A percentile compares a stretch with the other conserved stretches of the same genome.
These are phyloP conservation scores for Malurus splendens DNA, from an alignment of 2,797 vertebrate species.

Conservation along the genomic window DNA sequence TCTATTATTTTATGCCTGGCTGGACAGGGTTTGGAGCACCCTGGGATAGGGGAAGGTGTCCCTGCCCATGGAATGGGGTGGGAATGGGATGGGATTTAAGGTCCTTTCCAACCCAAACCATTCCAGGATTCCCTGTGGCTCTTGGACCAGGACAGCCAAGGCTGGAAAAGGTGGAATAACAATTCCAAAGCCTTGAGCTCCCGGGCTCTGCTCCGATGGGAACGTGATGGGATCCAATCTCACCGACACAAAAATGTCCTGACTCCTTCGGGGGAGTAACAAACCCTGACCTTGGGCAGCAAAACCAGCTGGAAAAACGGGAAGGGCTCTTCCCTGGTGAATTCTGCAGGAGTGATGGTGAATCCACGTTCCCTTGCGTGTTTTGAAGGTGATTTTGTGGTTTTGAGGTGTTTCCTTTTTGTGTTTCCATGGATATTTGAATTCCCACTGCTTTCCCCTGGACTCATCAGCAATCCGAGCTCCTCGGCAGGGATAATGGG, in stretches of 20 bases:
- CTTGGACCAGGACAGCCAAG: not conserved
- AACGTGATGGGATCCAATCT: rapidly evolving
- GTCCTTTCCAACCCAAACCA: not conserved
- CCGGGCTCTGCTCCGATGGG: not conserved
- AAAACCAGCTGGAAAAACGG: not conserved
- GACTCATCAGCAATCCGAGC: not conserved
- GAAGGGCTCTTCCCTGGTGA: not conserved
- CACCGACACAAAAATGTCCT: not conserved
- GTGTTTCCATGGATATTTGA: not conserved
- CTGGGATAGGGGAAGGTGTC: not conserved
- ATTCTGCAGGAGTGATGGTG: not conserved
- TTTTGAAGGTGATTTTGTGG: not conserved
- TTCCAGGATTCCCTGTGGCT: not conserved
- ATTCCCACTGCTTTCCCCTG: not conserved
- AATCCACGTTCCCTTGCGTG: not conserved
- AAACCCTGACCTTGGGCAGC: not conserved
- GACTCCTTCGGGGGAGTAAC: not conserved
- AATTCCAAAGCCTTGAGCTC: not conserved
- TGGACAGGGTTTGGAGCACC: not conserved
- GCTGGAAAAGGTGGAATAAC: not conserved
- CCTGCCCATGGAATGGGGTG: not conserved
- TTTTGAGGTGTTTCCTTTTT: not conserved
- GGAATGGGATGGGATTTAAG: not conserved
- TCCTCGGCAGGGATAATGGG: not conserved
- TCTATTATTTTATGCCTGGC: too few species aligned